phyloP scores from a whole-genome alignment of 1,140 invertebrate species.

The Elymnias hypermnestra region DNA sequence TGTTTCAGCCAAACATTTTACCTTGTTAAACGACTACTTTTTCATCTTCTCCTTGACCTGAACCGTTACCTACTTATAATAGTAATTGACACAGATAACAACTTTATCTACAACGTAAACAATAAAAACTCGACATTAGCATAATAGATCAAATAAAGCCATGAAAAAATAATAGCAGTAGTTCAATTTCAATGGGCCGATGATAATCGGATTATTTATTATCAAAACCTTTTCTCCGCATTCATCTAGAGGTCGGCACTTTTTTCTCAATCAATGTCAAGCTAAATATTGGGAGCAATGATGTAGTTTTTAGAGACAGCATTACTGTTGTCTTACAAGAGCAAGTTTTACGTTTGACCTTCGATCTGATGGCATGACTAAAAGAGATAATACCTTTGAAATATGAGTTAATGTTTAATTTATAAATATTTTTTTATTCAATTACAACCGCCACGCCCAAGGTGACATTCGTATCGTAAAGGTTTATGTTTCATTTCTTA shows the following conservation, averaged over 20 bases:
- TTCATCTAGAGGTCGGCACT: background rate
- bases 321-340: too few relatives aligned
- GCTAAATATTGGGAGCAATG: background rate
- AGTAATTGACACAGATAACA: constrained; percentile 11
- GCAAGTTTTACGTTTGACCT: too few relatives aligned
- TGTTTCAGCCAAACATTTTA: constrained; percentile 18
- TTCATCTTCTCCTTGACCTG: constrained; percentile 38
- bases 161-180: constrained; percentile 8
- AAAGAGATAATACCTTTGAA: too few relatives aligned
- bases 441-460: too few relatives aligned
- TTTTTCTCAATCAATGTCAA: constrained; percentile 1
- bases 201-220: constrained; percentile 10
- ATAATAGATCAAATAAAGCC: constrained; percentile 9
- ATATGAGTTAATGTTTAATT: too few relatives aligned
- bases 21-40: constrained; percentile 43
- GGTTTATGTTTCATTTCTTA: too few relatives aligned
- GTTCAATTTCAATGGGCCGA: constrained; percentile 6
- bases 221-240: constrained; percentile 6
- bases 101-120: constrained; percentile 12
- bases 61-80: constrained; percentile 16
- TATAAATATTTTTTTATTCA: too few relatives aligned
- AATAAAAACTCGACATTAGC: constrained; percentile 11
- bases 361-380: too few relatives aligned
- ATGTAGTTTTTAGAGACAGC: background rate
- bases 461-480: too few relatives aligned